Conservation (phyloP, 2,888 invertebrate species). For the Dexiosoma caninum region DNA sequence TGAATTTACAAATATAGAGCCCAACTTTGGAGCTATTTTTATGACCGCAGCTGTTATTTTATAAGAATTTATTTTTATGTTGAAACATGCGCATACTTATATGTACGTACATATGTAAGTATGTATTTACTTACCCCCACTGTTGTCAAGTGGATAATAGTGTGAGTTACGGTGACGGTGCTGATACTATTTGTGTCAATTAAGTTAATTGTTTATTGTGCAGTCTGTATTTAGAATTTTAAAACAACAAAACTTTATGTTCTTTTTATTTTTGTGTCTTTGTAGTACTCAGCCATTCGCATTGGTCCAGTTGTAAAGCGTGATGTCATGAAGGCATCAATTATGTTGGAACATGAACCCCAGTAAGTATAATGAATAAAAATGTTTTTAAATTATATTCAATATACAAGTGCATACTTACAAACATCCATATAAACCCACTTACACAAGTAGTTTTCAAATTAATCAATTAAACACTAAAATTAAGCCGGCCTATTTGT, state of each 20-base stretch:
- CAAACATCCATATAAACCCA: not conserved
- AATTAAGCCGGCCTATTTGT: not conserved
- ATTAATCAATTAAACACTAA: not conserved
- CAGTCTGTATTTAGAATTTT: conserved; percentile 31
- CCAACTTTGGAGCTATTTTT: no score
- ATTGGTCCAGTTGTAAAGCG: conserved; percentile 99
- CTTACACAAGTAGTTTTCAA: not conserved
- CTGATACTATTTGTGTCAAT: conserved; percentile 50
- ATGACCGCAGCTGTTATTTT: no score
- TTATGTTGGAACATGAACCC: conserved; percentile 98
- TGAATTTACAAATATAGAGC: no score
- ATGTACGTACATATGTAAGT: not conserved
- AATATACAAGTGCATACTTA: not conserved
- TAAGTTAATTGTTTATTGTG: conserved; percentile 46
- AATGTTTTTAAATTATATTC: conserved; percentile 5
- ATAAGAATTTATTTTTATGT: not conserved
- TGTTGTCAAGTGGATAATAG: conserved; percentile 49
- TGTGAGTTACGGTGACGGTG: conserved; percentile 29
- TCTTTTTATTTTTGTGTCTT: conserved; percentile 66
- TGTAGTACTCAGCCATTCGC: conserved; percentile 97
- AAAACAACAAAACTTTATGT: conserved; percentile 15
- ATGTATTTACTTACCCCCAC: conserved; percentile 36
- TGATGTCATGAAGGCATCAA: conserved; percentile 99
- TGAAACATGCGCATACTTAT: not conserved
- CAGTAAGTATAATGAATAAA: conserved; percentile 82